Evolutionary conservation across 2,797 vertebrate genomes (phyloP), one percentile per base, ranked within the genome.

Genomic region (Danio jaintianensis): DNA sequence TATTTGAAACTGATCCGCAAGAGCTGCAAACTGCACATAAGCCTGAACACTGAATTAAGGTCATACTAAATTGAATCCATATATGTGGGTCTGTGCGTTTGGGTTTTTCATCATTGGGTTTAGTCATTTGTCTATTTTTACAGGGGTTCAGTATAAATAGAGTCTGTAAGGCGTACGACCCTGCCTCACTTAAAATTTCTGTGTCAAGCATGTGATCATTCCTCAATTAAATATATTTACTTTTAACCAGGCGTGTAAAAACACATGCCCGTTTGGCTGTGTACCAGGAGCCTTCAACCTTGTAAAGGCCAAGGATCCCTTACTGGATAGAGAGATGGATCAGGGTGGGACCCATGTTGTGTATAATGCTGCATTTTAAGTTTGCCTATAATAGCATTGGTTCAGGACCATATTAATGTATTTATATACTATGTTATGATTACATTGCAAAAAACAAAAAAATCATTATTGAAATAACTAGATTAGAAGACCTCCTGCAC

Each of bases 211-310:
- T 64, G 48, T 48, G 59, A 80, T 70, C 55, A 68, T 75, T 77
- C 74, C 78, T 71, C 40, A 84, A 82, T 84, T 78, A 79, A 74
- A 47, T 58, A 53, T 15, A 71, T 78, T 75, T 82, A 74, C 73
- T 71, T 84, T 64, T 75, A 78, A 82, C 67, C 16, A 47, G 80
- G 50, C 36, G 59, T 66, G 45, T 42, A 22, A 69, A 62, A 72
- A 71, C 62, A 70, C 38, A 22, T 50, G 55, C 18, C 38, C 50
- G n/a, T 68, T 7, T 18, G n/a, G 29, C 72, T 74, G 16, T 66
- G 70, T 9, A 75, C 52, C 52, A 64, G 20, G 55, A 42, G 13
- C 58, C 55, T 29, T 72, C 8, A 72, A 73, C 40, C 13, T 15
- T 73, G 29, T 59, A 73, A 9, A 73, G 42, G 70, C 13, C 18